Percentiles rank a stretch among this genome's conserved stretches.
Evolutionary conservation across 2,113 vertebrate genomes (phyloP).

Genomic region (Coregonus clupeaformis): DNA sequence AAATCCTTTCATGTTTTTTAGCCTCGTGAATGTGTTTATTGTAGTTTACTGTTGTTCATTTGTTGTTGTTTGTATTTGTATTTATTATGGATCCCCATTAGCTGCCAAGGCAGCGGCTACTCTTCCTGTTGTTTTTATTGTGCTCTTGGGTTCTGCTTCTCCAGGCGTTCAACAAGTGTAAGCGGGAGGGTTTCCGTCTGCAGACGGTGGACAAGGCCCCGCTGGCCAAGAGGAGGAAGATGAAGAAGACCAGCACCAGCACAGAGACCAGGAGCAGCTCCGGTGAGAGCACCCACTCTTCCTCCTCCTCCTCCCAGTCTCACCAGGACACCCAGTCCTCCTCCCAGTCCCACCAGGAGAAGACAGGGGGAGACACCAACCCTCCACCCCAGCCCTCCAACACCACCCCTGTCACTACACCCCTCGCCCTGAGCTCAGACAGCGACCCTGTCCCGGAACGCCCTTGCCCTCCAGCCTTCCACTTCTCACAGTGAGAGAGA

Average conservation of each 20-base stretch:
- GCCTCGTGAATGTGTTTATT: too few relatives aligned
- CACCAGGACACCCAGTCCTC: slow-evolving; percentile 29
- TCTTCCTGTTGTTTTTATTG: neutral
- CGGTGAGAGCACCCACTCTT: slow-evolving; percentile 94
- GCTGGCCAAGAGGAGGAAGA: slow-evolving; percentile 92
- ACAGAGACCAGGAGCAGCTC: slow-evolving; percentile 98
- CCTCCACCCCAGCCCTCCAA: slow-evolving; percentile 59
- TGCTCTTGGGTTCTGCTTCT: slow-evolving; percentile 22
- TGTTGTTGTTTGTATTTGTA: neutral
- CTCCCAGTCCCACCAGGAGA: slow-evolving; percentile 72
- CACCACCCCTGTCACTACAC: slow-evolving; percentile 58
- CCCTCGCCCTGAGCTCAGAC: slow-evolving; percentile 50
- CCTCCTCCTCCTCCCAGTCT: slow-evolving; percentile 87
- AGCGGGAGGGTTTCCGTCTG: slow-evolving; percentile 95
- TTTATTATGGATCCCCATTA: neutral
- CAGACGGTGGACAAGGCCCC: slow-evolving; percentile 90
- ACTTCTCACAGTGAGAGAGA: slow-evolving; percentile 59
- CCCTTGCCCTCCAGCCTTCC: slow-evolving; percentile 59
- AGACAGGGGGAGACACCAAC: slow-evolving; percentile 78
- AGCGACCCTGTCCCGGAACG: slow-evolving; percentile 43
- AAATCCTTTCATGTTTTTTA: too few relatives aligned
- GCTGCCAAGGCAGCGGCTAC: too few relatives aligned
- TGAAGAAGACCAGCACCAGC: slow-evolving; percentile 98
- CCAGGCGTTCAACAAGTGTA: slow-evolving; percentile 98
- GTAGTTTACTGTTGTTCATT: neutral